Conservation (phyloP, 2,797 vertebrate genomes). For the Sebastes variabilis region DNA sequence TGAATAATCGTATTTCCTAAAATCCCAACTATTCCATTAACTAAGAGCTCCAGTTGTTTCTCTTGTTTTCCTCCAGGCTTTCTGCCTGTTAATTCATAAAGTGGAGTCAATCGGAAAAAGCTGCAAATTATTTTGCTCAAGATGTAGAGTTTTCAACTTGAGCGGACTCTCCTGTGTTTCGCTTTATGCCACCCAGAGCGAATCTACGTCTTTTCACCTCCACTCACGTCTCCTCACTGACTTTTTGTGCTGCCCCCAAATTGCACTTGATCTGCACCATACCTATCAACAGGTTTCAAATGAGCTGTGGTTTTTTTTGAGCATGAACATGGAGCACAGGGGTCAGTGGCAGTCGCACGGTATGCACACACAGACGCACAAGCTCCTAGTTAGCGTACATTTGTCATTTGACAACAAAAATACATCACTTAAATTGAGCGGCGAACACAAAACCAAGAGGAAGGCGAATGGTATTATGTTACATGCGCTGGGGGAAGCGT, state of each 20-base stretch:
- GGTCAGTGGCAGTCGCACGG: slow-evolving; percentile 46
- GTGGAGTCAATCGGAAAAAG: background rate
- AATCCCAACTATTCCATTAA: background rate
- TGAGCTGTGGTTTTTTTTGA: slow-evolving; percentile 47
- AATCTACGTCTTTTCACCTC: background rate
- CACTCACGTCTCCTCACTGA: background rate
- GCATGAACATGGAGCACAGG: slow-evolving; percentile 43
- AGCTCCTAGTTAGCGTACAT: slow-evolving; percentile 60
- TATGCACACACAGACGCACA: slow-evolving; percentile 24
- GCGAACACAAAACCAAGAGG: slow-evolving; percentile 67
- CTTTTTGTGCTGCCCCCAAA: slow-evolving; percentile 27
- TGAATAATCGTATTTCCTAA: background rate
- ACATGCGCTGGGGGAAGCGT: slow-evolving; percentile 50
- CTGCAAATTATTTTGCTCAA: background rate
- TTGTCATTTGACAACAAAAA: slow-evolving; percentile 79
- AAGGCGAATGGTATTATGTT: slow-evolving; percentile 63
- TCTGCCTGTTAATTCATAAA: background rate
- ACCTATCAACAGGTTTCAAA: slow-evolving; percentile 67
- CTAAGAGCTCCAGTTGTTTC: background rate
- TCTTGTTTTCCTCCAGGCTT: background rate
- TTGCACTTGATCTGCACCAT: slow-evolving; percentile 60
- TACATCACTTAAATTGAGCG: slow-evolving; percentile 72
- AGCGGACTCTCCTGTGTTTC: background rate
- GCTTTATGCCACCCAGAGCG: slow-evolving; percentile 7
- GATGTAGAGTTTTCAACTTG: background rate